phyloP scores from a whole-genome alignment of 2,888 invertebrate genomes.

The Agriopis marginaria region DNA sequence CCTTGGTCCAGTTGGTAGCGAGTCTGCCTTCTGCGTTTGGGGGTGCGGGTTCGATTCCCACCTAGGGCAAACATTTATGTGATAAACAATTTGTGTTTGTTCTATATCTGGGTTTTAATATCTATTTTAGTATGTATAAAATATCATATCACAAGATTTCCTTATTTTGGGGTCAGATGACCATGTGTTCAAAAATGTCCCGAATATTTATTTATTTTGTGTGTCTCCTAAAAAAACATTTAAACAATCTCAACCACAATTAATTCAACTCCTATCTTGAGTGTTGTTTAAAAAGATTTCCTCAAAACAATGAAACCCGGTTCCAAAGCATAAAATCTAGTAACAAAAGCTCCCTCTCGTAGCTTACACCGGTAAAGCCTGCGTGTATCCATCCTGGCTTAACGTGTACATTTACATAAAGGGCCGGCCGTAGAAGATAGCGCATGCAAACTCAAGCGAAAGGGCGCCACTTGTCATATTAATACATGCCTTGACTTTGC shows the following conservation, averaged over 20 bases:
- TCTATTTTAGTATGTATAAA: too few species aligned
- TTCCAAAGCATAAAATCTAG: constrained; percentile 13
- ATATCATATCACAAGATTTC: too few species aligned
- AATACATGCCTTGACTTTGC: constrained; percentile 1
- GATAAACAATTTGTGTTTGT: too few species aligned
- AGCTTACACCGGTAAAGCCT: constrained; percentile 17
- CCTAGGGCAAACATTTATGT: too few species aligned
- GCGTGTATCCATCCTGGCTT: constrained; percentile 40
- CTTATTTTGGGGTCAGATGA: too few species aligned
- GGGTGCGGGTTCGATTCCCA: too few species aligned
- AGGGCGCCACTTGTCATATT: constrained; percentile 1
- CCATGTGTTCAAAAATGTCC: too few species aligned
- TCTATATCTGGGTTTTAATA: too few species aligned
- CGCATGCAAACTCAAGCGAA: constrained; percentile 22
- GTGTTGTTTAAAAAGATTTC: constrained; percentile 18
- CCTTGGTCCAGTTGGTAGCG: too few species aligned
- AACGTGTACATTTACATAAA: constrained; percentile 53
- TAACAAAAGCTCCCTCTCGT: constrained; percentile 22
- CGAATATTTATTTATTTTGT: too few species aligned
- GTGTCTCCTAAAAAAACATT: neutral
- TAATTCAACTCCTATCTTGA: constrained; percentile 19
- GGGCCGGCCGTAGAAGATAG: constrained; percentile 39
- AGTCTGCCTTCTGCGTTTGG: too few species aligned
- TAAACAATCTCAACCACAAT: constrained; percentile 17
- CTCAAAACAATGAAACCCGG: constrained; percentile 15